These are phyloP conservation scores for Acanthosepion lycidas DNA, from an alignment of 2,888 invertebrate species.

Conservation along the genomic window DNA sequence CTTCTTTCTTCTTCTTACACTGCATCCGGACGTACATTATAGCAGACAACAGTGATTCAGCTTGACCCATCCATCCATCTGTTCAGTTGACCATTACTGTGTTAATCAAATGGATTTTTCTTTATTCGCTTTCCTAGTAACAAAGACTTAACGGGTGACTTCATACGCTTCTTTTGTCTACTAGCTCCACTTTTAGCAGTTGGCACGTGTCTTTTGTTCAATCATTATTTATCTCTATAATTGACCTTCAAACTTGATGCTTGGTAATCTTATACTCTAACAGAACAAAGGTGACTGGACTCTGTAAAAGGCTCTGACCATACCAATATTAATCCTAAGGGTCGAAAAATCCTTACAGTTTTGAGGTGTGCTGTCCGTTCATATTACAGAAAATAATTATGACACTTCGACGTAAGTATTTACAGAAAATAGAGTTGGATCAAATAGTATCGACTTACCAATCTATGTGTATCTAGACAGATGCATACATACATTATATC, in stretches of 20 bases:
- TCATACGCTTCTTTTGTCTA: background rate
- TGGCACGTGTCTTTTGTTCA: background rate
- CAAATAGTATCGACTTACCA: background rate
- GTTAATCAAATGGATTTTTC: background rate
- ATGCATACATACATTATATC: background rate
- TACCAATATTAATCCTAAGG: background rate
- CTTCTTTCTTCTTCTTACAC: background rate
- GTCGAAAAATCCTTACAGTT: background rate
- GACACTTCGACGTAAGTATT: background rate
- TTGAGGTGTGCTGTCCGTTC: background rate
- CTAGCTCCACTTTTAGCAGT: constrained; percentile 14
- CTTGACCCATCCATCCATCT: constrained; percentile 16
- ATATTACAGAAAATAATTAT: background rate
- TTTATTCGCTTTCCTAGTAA: background rate
- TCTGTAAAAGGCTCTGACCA: too few species aligned
- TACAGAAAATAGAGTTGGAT: background rate
- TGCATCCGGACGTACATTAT: background rate
- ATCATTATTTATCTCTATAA: constrained; percentile 25
- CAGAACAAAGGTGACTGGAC: background rate
- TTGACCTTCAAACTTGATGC: background rate
- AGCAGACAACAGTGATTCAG: background rate
- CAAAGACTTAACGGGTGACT: background rate
- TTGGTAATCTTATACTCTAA: background rate
- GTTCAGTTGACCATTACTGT: background rate
- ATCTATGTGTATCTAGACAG: background rate